Conservation (phyloP, 2,888 invertebrate species). For the Anthrax anthrax region DNA sequence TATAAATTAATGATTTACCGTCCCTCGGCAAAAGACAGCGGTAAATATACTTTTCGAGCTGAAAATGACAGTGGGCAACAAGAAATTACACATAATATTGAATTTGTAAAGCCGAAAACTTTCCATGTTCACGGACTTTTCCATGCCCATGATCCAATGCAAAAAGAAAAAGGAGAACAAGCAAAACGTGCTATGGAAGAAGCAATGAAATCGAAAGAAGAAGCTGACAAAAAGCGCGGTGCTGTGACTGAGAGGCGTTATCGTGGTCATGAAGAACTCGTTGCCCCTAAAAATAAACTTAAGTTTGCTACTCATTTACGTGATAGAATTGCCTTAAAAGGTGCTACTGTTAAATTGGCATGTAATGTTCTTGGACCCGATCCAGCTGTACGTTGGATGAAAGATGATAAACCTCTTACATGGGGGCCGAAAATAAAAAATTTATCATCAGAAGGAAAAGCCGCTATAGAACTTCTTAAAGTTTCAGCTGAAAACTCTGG, state of each 20-base stretch:
- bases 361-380: constrained; percentile 62
- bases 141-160: constrained; percentile 27
- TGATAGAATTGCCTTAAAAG: constrained; percentile 61
- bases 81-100: constrained; percentile 31
- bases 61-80: constrained; percentile 51
- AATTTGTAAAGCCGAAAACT: constrained; percentile 41
- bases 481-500: constrained; percentile 55
- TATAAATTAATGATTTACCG: constrained; percentile 42
- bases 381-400: constrained; percentile 59
- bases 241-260: constrained; percentile 14
- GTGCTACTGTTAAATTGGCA: constrained; percentile 59
- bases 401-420: constrained; percentile 48
- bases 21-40: constrained; percentile 44
- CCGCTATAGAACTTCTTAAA: constrained; percentile 56
- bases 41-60: constrained; percentile 54
- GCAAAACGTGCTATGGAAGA: constrained; percentile 29
- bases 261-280: constrained; percentile 20
- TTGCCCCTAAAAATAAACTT: constrained; percentile 30
- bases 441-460: constrained; percentile 50
- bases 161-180: constrained; percentile 25
- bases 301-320: constrained; percentile 60
- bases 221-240: constrained; percentile 27
- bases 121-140: constrained; percentile 31
- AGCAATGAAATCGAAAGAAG: constrained; percentile 31
- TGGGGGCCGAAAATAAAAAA: constrained; percentile 44